Conservation (phyloP, 2,113 vertebrate species). For the Nothobranchius furzeri region DNA sequence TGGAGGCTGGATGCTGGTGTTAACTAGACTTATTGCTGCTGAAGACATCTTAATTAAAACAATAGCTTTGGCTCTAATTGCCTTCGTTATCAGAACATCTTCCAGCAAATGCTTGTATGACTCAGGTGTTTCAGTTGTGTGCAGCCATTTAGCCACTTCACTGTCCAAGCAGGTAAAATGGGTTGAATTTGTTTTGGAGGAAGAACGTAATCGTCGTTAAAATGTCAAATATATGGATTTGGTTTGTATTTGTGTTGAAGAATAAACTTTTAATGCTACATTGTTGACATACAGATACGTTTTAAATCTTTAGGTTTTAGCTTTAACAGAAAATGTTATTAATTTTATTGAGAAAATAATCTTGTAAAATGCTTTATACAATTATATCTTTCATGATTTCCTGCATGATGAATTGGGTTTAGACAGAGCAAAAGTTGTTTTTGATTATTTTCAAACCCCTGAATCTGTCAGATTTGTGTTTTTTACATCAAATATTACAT, state of each 20-base stretch:
- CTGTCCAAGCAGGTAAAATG: slow-evolving; percentile 15
- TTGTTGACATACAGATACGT: no score
- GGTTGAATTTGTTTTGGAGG: background rate
- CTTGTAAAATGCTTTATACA: no score
- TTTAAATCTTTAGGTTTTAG: no score
- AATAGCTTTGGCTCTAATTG: slow-evolving; percentile 8
- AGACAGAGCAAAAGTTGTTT: background rate
- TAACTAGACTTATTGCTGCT: slow-evolving; percentile 8
- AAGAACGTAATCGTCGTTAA: no score
- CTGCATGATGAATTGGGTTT: background rate
- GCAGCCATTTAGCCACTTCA: slow-evolving; percentile 5
- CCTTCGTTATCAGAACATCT: slow-evolving; percentile 12
- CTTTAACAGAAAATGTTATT: no score
- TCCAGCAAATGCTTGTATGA: slow-evolving; percentile 5
- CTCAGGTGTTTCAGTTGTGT: slow-evolving; percentile 14
- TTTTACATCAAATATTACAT: slow-evolving; percentile 43
- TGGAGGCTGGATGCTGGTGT: background rate
- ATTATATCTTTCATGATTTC: background rate
- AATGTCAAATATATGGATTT: no score
- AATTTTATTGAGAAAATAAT: no score
- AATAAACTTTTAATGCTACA: no score
- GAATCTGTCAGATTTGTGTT: slow-evolving; percentile 46
- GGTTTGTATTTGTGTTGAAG: no score
- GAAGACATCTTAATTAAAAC: slow-evolving; percentile 20
- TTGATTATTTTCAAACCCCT: slow-evolving; percentile 39